Base-by-base conservation (phyloP, 2,888 invertebrate species). In the Erynnis tages region DNA sequence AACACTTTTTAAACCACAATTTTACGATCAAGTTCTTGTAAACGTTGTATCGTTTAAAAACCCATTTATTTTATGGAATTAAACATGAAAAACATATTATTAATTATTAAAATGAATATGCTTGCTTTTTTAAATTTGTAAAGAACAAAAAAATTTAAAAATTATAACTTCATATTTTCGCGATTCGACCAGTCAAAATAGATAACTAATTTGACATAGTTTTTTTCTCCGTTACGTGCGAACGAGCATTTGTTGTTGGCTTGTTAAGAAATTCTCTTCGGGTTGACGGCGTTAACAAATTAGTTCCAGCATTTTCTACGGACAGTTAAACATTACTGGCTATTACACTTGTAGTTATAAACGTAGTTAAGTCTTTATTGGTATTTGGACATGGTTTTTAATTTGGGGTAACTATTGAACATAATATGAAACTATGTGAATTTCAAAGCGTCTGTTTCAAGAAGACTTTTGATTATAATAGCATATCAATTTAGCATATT, bases 271-370 rank as follows among this genome's bases (percentile, higher is more conserved):
- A 53, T 45, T 45, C 30, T 44, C 52, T 23, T 47, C 44, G 45
- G 53, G 63, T 67, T 67, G 69, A 69, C 73, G 68, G 57, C 55
- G 47, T 58, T 52, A 64, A 65, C 65, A 63, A 63, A 72, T 71
- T 69, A 63, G 66, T 66, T 62, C 57, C 60, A 62, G 50, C 57
- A 60, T 63, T 68, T 59, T 61, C 54, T 60, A 57, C 56, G 60
- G 57, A 65, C 71, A 67, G 69, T 69, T 67, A 40, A 69, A 59
- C 66, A 71, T 74, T 70, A 65, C 60, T 63, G 55, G 66, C 64
- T 62, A 63, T 66, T 65, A 69, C 58, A 45, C 40, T 54, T 45
- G 46, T 56, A 21, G 27, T 52, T 54, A 50, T 61, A 53, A 55
- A 57, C 54, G 54, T 57, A 56, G 23, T 37, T 11, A 10, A 8